phyloP scores from a whole-genome alignment of 2,888 invertebrate species.

The Flabesymbios commensalis region DNA sequence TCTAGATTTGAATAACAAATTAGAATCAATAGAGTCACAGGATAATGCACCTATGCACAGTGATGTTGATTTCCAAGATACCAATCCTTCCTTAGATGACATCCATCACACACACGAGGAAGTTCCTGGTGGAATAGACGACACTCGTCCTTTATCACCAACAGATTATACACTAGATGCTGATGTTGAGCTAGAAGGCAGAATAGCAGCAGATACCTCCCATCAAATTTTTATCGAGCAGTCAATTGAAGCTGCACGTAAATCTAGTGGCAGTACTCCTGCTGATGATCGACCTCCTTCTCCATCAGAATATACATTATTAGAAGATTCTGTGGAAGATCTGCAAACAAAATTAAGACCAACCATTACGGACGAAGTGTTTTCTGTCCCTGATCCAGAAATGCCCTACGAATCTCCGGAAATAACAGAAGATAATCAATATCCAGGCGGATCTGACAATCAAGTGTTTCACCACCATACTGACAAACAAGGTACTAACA shows the following conservation, averaged over 20 bases:
- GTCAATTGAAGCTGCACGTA: conserved; percentile 36
- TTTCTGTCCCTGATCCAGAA: conserved; percentile 19
- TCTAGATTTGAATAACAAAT: too few species aligned
- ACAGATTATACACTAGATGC: conserved; percentile 49
- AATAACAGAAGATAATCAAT: not conserved
- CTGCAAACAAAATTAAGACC: not conserved
- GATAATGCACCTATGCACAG: too few species aligned
- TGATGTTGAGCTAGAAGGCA: conserved; percentile 42
- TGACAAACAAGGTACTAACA: too few species aligned
- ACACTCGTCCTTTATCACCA: conserved; percentile 47
- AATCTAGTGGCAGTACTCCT: conserved; percentile 13
- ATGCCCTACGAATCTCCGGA: not conserved
- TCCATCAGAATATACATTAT: conserved; percentile 55
- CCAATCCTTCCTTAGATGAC: too few species aligned
- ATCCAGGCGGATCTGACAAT: too few species aligned
- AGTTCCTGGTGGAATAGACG: not conserved
- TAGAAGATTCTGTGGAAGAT: conserved; percentile 21
- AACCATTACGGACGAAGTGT: conserved; percentile 20
- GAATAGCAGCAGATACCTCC: conserved; percentile 48
- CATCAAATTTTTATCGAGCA: conserved; percentile 56
- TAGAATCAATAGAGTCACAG: too few species aligned
- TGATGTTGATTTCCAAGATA: conserved; percentile 27
- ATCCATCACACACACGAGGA: too few species aligned
- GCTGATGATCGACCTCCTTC: conserved; percentile 51
- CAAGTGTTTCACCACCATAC: too few species aligned